These are phyloP conservation scores for Brevimyrus niger DNA, from an alignment of 2,113 vertebrate genomes.

Conservation along the genomic window DNA sequence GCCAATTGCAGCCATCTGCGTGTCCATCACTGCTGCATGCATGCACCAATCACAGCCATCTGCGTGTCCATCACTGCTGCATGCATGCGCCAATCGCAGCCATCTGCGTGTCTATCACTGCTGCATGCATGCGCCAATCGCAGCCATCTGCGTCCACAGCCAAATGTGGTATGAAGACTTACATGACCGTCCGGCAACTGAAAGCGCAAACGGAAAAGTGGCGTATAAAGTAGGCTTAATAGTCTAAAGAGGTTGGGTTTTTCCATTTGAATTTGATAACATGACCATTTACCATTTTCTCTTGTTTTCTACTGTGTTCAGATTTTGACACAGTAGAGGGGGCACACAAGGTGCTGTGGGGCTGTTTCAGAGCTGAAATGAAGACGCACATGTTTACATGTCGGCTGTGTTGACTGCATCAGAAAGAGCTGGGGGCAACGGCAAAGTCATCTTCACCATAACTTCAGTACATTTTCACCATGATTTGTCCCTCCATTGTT, in stretches of 20 bases:
- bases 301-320: background rate
- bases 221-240: background rate
- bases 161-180: background rate
- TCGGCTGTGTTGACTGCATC: background rate
- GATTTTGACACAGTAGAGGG: background rate
- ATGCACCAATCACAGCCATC: no score
- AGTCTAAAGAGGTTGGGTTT: background rate
- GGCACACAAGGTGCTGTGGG: background rate
- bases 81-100: no score
- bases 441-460: background rate
- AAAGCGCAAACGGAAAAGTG: background rate
- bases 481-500: background rate
- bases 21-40: no score
- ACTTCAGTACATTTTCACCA: background rate
- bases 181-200: background rate
- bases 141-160: background rate
- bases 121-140: background rate
- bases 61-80: no score
- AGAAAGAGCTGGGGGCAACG: background rate
- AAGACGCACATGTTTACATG: background rate
- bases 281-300: background rate
- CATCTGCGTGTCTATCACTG: no score
- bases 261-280: background rate
- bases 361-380: background rate
- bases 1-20: no score